Base-by-base conservation (phyloP, 2,888 invertebrate genomes). In the Alcis repandata region DNA sequence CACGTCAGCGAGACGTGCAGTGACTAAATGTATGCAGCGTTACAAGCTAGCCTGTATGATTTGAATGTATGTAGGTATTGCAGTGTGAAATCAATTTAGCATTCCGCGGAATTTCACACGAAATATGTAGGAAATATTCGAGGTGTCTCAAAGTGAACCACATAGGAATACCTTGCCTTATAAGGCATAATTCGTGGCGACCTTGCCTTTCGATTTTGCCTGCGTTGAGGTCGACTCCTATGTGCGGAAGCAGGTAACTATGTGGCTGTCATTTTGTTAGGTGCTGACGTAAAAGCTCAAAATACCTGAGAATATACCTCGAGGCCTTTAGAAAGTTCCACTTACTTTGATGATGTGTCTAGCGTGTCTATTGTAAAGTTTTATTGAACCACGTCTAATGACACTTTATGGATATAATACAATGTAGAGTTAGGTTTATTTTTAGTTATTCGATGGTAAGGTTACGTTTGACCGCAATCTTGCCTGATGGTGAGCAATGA, bases 131-230 rank as follows among this genome's bases (percentile, higher is more conserved):
- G 51, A 51, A 51, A 36, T 51, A 36, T 19, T 49, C 32, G 27
- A 13, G 8, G 13, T 38, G 36, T n/a, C 45, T 38, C 45, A 60
- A 60, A 52, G 41, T 48, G n/a, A 48, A 48, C 54, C 17, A 54
- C 52, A 60, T 49, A n/a, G 45, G 19, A 45, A 56, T 56, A 36
- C 20, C 45, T 45, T 56, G 45, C 56, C 45, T 9, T 19, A 45
- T 56, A 46, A 19, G 56, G 56, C 45, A n/a, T 45, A 56, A 53
- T 60, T 53, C n/a, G 19, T 20, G 11, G 1, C 57, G 51, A 43
- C 61, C 61, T 61, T 61, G 54, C 54, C 54, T 61, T 61, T 46
- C 61, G 48, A 58, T 40, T 43, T 54, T 36, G 20, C 48, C 61
- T 32, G 32, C 1, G 17, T 13, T 40, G 33, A 36, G 43, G 40